Evolutionary conservation across 2,888 invertebrate genomes (phyloP), one percentile per base, ranked within the genome.

Genomic region (Colostygia pectinataria): DNA sequence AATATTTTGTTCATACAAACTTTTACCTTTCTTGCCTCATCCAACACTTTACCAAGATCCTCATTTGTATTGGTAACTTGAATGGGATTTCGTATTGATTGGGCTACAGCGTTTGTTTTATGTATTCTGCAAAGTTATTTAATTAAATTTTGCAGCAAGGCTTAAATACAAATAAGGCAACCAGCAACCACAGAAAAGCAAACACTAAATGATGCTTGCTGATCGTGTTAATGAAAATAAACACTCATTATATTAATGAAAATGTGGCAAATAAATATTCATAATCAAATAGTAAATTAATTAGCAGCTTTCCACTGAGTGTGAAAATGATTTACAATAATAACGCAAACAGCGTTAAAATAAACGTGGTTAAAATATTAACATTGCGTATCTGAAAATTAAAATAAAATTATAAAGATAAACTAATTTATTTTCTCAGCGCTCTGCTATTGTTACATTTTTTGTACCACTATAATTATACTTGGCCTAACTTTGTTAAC

Each of bases 231-330:
- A 32, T 38, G 18, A 13, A 15, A 25, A 32, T 32, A 32, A 32
- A 32, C 41, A 41, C 32, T 29, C 8, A 29, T 29, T 39, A 28
- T 10, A 15, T 7, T 28, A 38, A 28, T 38, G 9, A 28, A 6
- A 20, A 28, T 12, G 28, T 28, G 18, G 15, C 9, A 29, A 20
- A 20, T 14, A 29, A 20, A 20, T 29, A 29, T 20, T 29, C 20
- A 29, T 39, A 39, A 39, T 39, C 13, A 12, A 29, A 20, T 28
- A 39, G 18, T 39, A 39, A 29, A 29, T 39, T 39, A 28, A 29
- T 39, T 29, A 29, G 7, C 12, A 29, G 7, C 12, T 12, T 12
- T n/a, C 10, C 4, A n/a, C 15, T 1, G 15, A 18, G 5, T 1
- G 24, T 31, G 2, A 28, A 18, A 27, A 28, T 38, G 15, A 38